Evolutionary conservation across 2,888 invertebrate genomes (phyloP).

Genomic region (Fissipunctia ypsillon): DNA sequence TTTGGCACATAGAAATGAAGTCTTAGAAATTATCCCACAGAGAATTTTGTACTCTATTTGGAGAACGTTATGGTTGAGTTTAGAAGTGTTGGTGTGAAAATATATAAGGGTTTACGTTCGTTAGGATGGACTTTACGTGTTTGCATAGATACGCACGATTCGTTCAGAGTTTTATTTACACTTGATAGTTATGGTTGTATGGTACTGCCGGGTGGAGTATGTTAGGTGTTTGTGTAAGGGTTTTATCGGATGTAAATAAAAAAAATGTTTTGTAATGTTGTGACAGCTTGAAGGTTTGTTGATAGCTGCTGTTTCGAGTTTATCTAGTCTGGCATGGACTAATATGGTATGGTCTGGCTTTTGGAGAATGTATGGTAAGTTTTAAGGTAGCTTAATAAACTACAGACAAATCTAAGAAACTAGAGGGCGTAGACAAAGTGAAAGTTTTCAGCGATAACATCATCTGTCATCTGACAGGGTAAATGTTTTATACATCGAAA

Average conservation of each 20-base stretch:
- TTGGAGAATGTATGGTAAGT: neutral
- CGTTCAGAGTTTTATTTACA: constrained; percentile 67
- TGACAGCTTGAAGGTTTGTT: neutral
- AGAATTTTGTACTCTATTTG: constrained; percentile 27
- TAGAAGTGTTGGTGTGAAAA: neutral
- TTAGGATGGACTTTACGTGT: constrained; percentile 67
- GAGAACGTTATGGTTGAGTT: neutral
- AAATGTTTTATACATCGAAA: neutral
- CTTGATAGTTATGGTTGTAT: constrained; percentile 56
- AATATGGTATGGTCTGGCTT: neutral
- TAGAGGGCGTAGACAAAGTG: neutral
- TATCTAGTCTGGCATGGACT: neutral
- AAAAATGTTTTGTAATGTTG: constrained; percentile 27
- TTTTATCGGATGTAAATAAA: constrained; percentile 48
- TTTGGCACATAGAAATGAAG: constrained; percentile 57
- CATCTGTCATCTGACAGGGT: neutral
- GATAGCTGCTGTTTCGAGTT: neutral
- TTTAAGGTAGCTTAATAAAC: too few relatives aligned
- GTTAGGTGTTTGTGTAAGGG: constrained; percentile 41
- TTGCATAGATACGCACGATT: constrained; percentile 63
- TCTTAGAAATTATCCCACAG: constrained; percentile 34
- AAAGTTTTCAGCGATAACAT: too few relatives aligned
- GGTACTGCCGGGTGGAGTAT: constrained; percentile 30
- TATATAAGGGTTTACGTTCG: constrained; percentile 61
- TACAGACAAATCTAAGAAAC: too few relatives aligned